Evolutionary conservation across 2,797 vertebrate species (phyloP), one percentile per base, ranked within the genome.

Genomic region (Eutrigla gurnardus): DNA sequence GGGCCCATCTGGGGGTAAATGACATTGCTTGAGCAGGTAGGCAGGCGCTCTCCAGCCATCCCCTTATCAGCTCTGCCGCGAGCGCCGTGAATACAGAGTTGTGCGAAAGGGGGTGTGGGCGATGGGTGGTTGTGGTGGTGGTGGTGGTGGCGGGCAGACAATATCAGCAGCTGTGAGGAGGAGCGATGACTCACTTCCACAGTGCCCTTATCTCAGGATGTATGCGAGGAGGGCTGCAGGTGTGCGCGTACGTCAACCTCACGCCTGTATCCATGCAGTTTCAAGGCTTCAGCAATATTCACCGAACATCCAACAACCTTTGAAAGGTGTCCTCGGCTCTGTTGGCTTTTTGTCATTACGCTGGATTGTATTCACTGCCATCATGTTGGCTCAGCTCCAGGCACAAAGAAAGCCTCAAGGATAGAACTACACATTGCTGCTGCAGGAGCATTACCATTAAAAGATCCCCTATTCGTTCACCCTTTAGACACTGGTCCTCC

Each of bases 1-100:
- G 49, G 71, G 71, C 83, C 65, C 81, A 66, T 85, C 75, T 75
- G 89, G 85, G 71, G 86, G 86, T 88, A 88, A 92, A 93, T 88
- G 78, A 88, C 86, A 82, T 81, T 71, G 81, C 75, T 72, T 66
- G 80, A 78, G 73, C 71, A 64, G 68, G 55, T 64, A 70, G 66
- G 75, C 78, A 69, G 76, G 62, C 37, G 37, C 79, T 84, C 76
- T 77, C 69, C 69, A 78, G 54, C 45, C 54, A 0, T 57, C 72
- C 50, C 83, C 78, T 84, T 86, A 91, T 89, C 88, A 77, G 78
- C 70, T 61, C 68, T 58, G 70, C 81, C 53, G 12, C 74, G 43
- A 81, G 72, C 73, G 53, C 59, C 25, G 6, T 59, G 46, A 73
- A 80, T 77, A 81, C 65, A 70, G 70, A 81, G 72, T 57, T 46